phyloP scores from a whole-genome alignment of 2,888 invertebrate genomes.

The Agrotis ipsilon region DNA sequence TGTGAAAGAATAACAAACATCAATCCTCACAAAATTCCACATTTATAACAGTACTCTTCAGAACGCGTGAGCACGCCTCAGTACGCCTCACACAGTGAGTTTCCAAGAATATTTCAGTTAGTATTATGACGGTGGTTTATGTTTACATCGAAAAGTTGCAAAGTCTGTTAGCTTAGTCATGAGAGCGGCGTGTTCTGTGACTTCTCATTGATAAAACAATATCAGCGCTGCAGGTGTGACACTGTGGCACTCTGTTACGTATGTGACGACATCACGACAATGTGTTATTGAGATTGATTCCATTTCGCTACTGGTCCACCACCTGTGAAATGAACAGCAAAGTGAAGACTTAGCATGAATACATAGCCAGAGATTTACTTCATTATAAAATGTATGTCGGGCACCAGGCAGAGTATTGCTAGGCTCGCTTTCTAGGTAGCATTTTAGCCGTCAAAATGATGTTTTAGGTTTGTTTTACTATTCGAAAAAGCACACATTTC shows the following conservation, averaged over 20 bases:
- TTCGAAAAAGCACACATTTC: no score
- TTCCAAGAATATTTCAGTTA: neutral
- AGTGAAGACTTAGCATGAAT: no score
- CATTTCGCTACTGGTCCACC: neutral
- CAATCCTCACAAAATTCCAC: no score
- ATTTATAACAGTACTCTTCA: no score
- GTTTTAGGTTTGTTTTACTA: no score
- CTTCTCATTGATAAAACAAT: slow-evolving; percentile 57
- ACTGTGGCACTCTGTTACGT: neutral
- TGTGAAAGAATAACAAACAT: no score
- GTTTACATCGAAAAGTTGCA: slow-evolving; percentile 1
- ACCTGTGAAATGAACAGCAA: no score
- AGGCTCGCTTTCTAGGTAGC: neutral
- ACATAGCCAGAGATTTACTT: neutral
- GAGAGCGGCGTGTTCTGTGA: neutral
- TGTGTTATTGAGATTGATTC: slow-evolving; percentile 32
- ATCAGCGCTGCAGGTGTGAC: slow-evolving; percentile 46
- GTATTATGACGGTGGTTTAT: neutral
- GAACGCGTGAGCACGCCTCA: no score
- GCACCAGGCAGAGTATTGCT: neutral
- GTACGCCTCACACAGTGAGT: no score
- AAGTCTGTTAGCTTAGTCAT: neutral
- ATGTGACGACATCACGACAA: slow-evolving; percentile 3
- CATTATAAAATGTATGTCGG: neutral
- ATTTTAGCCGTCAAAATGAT: no score